A percentile compares a stretch with the other conserved stretches of the same genome.
These are phyloP conservation scores for Galerucella nymphaeae DNA, from an alignment of 2,888 invertebrate genomes.

Conservation along the genomic window DNA sequence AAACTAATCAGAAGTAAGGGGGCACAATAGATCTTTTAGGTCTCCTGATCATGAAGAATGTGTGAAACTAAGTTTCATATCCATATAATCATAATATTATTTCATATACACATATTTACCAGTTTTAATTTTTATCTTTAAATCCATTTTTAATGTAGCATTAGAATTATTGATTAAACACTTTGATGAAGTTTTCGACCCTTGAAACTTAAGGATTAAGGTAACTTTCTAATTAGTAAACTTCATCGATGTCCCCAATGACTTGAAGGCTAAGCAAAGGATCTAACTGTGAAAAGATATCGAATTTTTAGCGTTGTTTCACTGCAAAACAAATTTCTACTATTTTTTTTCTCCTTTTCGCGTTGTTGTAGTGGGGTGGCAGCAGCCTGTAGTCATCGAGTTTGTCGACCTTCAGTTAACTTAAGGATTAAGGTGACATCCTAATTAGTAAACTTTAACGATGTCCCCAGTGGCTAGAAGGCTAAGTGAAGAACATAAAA, in stretches of 20 bases:
- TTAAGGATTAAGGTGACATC: slow-evolving; percentile 52
- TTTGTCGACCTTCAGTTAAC: slow-evolving; percentile 43
- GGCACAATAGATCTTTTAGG: too few species aligned
- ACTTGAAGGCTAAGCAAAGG: slow-evolving; percentile 34
- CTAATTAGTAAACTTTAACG: slow-evolving; percentile 58
- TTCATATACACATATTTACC: too few species aligned
- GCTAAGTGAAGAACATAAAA: slow-evolving; percentile 42
- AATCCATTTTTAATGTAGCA: neutral
- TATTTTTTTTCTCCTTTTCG: neutral
- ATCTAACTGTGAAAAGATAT: neutral
- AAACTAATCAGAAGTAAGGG: too few species aligned
- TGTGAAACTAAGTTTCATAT: too few species aligned
- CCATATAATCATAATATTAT: too few species aligned
- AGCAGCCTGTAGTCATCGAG: slow-evolving; percentile 30
- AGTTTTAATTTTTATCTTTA: too few species aligned
- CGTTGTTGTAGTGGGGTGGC: neutral
- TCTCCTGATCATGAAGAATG: too few species aligned
- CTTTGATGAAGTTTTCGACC: neutral
- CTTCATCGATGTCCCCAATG: slow-evolving; percentile 55
- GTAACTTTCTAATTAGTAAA: slow-evolving; percentile 56
- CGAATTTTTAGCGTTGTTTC: neutral
- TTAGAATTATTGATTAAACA: neutral
- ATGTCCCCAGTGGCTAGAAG: slow-evolving; percentile 49
- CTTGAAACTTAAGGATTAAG: slow-evolving; percentile 48
- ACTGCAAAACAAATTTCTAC: neutral